Evolutionary conservation across 2,888 invertebrate species (phyloP).

Genomic region (Rhingia rostrata): DNA sequence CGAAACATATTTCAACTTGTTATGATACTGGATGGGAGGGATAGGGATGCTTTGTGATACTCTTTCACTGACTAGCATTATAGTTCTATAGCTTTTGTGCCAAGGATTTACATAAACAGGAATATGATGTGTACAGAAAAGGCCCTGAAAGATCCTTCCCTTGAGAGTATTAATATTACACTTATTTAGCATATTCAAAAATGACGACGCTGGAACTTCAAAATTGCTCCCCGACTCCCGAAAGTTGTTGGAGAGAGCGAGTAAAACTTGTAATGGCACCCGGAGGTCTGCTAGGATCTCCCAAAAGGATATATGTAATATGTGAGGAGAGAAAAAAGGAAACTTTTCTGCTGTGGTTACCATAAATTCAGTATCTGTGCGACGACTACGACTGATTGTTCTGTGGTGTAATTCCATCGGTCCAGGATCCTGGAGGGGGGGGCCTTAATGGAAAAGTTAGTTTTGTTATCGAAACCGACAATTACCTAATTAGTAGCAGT

Average conservation of each 20-base stretch:
- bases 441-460: constrained; percentile 57
- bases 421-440: neutral
- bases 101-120: constrained; percentile 68
- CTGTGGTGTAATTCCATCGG: constrained; percentile 29
- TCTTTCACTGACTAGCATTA: neutral
- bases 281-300: constrained; percentile 22
- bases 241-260: constrained; percentile 18
- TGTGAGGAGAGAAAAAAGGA: constrained; percentile 13
- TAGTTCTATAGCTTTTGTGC: constrained; percentile 24
- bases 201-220: constrained; percentile 67
- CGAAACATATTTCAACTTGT: constrained; percentile 66
- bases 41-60: constrained; percentile 6
- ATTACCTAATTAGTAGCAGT: constrained; percentile 68
- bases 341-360: constrained; percentile 54
- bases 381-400: constrained; percentile 54
- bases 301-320: neutral
- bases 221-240: constrained; percentile 50
- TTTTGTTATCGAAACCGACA: constrained; percentile 72
- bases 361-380: constrained; percentile 40
- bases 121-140: constrained; percentile 45
- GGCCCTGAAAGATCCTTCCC: constrained; percentile 17
- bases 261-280: constrained; percentile 69
- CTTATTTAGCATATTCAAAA: constrained; percentile 72
- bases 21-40: constrained; percentile 31
- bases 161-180: constrained; percentile 61